Evolutionary conservation across 2,797 vertebrate genomes (phyloP).

Genomic region (Esox lucius): DNA sequence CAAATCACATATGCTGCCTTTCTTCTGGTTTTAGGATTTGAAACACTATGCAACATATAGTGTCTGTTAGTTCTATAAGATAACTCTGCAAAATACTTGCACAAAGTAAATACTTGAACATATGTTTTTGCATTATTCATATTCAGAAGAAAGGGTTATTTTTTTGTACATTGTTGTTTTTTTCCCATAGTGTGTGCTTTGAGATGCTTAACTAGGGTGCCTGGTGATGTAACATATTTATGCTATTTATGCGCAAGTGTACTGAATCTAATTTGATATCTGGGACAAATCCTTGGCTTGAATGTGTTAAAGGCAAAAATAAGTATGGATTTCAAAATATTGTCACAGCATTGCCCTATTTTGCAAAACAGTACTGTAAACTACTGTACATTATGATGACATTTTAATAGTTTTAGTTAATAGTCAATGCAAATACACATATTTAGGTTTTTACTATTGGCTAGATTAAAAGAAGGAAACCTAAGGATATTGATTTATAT

Average conservation of each 20-base stretch:
- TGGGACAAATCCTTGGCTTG: conserved; percentile 2
- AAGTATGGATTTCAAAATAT: neutral
- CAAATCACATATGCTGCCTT: neutral
- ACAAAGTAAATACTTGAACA: neutral
- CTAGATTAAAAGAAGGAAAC: neutral
- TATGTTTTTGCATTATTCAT: neutral
- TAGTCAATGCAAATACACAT: neutral
- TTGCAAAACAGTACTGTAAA: neutral
- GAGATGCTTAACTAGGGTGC: neutral
- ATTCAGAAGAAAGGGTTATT: neutral
- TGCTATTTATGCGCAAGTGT: conserved; percentile 9
- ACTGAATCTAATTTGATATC: conserved; percentile 5
- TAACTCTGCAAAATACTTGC: neutral
- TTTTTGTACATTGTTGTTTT: neutral
- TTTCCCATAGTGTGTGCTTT: neutral
- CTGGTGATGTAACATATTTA: conserved; percentile 10
- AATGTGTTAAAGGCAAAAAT: neutral
- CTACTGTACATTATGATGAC: neutral
- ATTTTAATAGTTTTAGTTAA: neutral
- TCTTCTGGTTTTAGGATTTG: neutral
- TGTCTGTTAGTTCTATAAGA: neutral
- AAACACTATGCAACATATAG: neutral
- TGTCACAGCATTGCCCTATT: neutral
- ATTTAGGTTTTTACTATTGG: neutral
- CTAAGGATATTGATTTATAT: neutral